Evolutionary conservation across 2,797 vertebrate genomes (phyloP), one percentile per base, ranked within the genome.

Genomic region (Dryobates pubescens): DNA sequence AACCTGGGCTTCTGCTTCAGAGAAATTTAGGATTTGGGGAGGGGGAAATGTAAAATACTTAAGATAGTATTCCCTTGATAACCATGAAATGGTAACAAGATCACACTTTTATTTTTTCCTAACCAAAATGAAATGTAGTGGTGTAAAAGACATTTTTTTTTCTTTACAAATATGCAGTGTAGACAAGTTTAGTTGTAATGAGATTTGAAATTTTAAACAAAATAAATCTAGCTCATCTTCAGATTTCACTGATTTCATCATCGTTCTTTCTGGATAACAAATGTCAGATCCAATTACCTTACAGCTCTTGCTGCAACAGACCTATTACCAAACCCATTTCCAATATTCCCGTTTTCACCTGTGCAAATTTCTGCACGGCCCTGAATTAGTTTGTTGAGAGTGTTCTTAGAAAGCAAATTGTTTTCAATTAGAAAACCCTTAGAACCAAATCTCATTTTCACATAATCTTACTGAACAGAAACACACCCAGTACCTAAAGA

Each of bases 351-450:
- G 1, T 54, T 93, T 82, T 63, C 5, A 92, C 68, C 61, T 73
- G n/a, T 30, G 71, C 61, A 89, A 59, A 86, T 86, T 76, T 70
- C 47, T 30, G 7, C 51, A 36, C 2, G 10, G 36, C 7, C 58
- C 30, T 62, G 32, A 20, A 62, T 30, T 16, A 85, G 49, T 24
- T 54, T 54, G 9, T 17, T 22, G 34, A 86, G 73, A 51, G 75
- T 19, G 71, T 10, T 76, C 61, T 77, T 54, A 74, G 30, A 77
- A 82, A 71, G 51, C 4, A 90, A 76, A 82, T 13, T 7, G 34
- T n/a, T 82, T 79, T 57, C 83, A 84, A 22, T 84, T 41, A 91
- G 36, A 90, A 94, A 90, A 27, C 17, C 29, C 54, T 76, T 58
- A 88, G 41, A 88, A 62, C 3, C 27, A 85, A n/a, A 73, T 59